Evolutionary conservation across 2,888 invertebrate genomes (phyloP).

Genomic region (Hecatera dysodea): DNA sequence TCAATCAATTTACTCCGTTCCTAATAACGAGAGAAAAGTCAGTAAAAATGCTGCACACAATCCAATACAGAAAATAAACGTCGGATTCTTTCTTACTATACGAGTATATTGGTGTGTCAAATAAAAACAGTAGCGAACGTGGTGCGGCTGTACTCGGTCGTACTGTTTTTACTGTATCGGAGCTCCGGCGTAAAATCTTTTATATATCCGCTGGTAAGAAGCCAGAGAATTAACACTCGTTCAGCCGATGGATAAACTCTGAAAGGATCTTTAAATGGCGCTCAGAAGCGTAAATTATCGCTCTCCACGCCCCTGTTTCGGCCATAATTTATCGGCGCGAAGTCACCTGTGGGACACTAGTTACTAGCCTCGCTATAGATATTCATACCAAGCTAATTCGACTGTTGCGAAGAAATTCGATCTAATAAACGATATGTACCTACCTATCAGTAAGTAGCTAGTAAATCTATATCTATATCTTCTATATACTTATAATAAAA

Average conservation of each 20-base stretch:
- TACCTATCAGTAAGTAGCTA: neutral
- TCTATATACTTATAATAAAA: no score
- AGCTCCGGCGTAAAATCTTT: conserved; percentile 66
- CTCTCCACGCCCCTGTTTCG: conserved; percentile 75
- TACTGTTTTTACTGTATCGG: conserved; percentile 50
- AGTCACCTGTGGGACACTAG: conserved; percentile 66
- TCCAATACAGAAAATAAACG: conserved; percentile 49
- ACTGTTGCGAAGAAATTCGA: conserved; percentile 19
- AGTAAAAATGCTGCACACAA: conserved; percentile 41
- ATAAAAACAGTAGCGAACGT: conserved; percentile 60
- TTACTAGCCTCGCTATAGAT: conserved; percentile 53
- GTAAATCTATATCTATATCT: no score
- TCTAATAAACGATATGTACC: conserved; percentile 12
- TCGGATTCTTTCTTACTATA: conserved; percentile 49
- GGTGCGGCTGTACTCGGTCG: conserved; percentile 24
- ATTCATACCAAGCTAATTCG: conserved; percentile 23
- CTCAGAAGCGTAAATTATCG: conserved; percentile 79
- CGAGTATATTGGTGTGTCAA: conserved; percentile 56
- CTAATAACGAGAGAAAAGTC: conserved; percentile 43
- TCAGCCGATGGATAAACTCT: conserved; percentile 74
- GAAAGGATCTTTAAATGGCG: conserved; percentile 79
- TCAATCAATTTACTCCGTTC: conserved; percentile 53
- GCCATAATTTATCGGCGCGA: conserved; percentile 75
- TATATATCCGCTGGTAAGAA: conserved; percentile 65
- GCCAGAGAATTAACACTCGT: conserved; percentile 70